These are phyloP conservation scores for Pinctada fucata DNA, from an alignment of 2,888 invertebrate genomes.

Conservation along the genomic window DNA sequence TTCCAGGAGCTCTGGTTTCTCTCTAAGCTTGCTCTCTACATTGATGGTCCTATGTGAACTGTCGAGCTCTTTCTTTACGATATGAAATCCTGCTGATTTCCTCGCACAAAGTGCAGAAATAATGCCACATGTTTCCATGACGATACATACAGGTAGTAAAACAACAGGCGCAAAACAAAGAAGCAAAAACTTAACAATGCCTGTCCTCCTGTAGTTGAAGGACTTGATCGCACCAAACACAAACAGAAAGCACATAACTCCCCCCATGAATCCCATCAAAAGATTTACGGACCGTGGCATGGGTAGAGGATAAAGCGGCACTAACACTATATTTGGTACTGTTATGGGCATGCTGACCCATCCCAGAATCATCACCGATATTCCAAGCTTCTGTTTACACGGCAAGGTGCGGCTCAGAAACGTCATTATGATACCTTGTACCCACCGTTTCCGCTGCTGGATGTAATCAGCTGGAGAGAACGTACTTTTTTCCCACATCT, in stretches of 20 bases:
- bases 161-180: constrained; percentile 52
- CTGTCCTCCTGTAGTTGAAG: constrained; percentile 56
- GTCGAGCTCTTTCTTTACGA: constrained; percentile 57
- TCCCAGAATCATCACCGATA: constrained; percentile 58
- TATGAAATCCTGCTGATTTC: constrained; percentile 58
- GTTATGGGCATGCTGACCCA: constrained; percentile 64
- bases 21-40: not conserved
- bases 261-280: constrained; percentile 56
- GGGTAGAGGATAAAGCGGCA: constrained; percentile 59
- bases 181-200: constrained; percentile 50
- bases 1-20: not conserved
- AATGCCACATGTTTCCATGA: constrained; percentile 60
- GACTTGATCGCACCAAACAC: constrained; percentile 65
- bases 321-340: constrained; percentile 55
- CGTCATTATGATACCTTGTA: constrained; percentile 65
- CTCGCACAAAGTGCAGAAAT: constrained; percentile 50
- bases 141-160: constrained; percentile 53
- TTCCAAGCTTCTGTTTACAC: constrained; percentile 57
- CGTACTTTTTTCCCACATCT: constrained; percentile 70
- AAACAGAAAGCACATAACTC: constrained; percentile 60
- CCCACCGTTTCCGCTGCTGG: constrained; percentile 67
- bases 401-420: constrained; percentile 61
- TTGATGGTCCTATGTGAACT: not conserved
- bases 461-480: constrained; percentile 67
- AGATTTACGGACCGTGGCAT: constrained; percentile 51